phyloP scores from a whole-genome alignment of 2,888 invertebrate species.

The Macaria notata region DNA sequence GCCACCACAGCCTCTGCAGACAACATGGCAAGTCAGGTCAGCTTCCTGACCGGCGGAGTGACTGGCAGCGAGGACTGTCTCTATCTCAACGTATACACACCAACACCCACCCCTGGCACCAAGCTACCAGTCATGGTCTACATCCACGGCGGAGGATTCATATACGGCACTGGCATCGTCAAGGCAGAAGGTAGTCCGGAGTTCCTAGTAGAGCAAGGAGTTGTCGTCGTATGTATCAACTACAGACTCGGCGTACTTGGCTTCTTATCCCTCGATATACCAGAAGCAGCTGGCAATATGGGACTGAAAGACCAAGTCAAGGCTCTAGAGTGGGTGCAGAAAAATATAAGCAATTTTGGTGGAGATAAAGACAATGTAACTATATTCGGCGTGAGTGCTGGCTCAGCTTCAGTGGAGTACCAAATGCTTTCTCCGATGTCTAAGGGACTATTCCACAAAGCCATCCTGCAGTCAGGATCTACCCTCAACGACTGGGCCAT shows the following conservation, averaged over 20 bases:
- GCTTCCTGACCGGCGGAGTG: conserved; percentile 30
- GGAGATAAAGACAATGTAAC: conserved; percentile 59
- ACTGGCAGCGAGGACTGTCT: conserved; percentile 64
- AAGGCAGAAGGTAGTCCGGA: conserved; percentile 56
- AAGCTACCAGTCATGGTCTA: conserved; percentile 55
- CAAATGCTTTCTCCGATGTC: conserved; percentile 48
- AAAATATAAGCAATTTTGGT: conserved; percentile 53
- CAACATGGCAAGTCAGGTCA: conserved; percentile 44
- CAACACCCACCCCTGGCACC: conserved; percentile 35
- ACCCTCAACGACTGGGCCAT: conserved; percentile 54
- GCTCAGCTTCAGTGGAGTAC: conserved; percentile 54
- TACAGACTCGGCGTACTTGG: conserved; percentile 66
- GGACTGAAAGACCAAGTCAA: conserved; percentile 61
- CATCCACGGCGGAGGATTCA: conserved; percentile 68
- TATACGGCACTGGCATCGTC: conserved; percentile 51
- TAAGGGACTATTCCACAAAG: conserved; percentile 57
- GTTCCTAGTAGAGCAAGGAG: conserved; percentile 54
- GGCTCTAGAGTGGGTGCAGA: conserved; percentile 59
- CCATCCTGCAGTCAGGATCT: conserved; percentile 59
- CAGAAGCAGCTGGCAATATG: conserved; percentile 61
- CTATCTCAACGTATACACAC: conserved; percentile 61
- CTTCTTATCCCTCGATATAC: conserved; percentile 56
- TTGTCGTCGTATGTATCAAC: conserved; percentile 64
- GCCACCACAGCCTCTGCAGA: conserved; percentile 60
- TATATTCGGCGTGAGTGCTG: conserved; percentile 56